Base-by-base conservation (phyloP, 2,888 invertebrate genomes). In the Rhaphigaster nebulosa region DNA sequence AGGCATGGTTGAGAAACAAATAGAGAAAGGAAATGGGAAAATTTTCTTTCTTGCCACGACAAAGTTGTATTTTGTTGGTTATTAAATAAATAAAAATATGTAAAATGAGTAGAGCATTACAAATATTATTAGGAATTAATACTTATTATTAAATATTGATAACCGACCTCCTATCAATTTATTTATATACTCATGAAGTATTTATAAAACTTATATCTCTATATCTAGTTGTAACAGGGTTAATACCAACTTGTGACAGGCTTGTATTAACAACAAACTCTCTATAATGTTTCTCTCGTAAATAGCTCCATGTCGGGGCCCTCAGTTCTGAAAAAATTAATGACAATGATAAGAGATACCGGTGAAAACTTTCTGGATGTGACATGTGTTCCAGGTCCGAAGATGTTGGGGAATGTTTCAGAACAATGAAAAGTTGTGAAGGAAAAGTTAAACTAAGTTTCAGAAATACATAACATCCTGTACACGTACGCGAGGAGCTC, bases 391-490 rank as follows among this genome's bases (percentile, higher is more conserved):
- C 45, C 45, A 84, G 84, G 84, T 84, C 84, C n/a, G n/a, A 50
- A 84, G 84, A 84, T 84, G 84, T n/a, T 41, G 84, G 84, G 12
- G 84, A 84, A 45, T 84, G 84, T 84, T 84, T 84, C n/a, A 84
- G 84, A 84, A 84, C 84, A 45, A 84, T 50, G 84, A 84, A 45
- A 84, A 84, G 45, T 50, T 50, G 1, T 38, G 41, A n/a, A 84
- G 45, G 84, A 84, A 84, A 84, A 84, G 84, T 84, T 84, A 13
- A 45, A 50, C 45, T 26, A n/a, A 45, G 84, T 84, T 84, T 6
- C 13, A 41, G 84, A 84, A 84, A 84, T 84, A 84, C 84, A 50
- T 45, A 84, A 84, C 84, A 84, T 84, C 84, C 45, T 84, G 45
- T n/a, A 84, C 84, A 84, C 84, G 45, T 84, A 84, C 41, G 41